Conservation (phyloP, 2,113 vertebrate species). For the Protobothrops mucrosquamatus region DNA sequence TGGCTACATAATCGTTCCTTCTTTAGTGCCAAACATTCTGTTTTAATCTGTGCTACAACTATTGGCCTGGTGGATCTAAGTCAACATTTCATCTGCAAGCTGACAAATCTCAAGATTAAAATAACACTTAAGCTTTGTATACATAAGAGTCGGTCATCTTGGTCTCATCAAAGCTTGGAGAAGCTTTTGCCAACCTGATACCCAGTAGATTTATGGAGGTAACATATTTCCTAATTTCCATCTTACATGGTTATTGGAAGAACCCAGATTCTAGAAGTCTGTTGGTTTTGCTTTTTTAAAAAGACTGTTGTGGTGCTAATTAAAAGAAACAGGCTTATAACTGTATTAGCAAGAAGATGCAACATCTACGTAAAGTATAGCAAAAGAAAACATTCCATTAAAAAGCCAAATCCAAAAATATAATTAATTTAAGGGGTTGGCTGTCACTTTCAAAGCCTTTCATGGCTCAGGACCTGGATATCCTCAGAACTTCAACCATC, state of each 20-base stretch:
- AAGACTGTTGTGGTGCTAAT: neutral
- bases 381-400: neutral
- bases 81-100: constrained; percentile 1
- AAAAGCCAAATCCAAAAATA: neutral
- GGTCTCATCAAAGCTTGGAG: neutral
- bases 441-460: neutral
- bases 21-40: constrained; percentile 3
- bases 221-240: neutral
- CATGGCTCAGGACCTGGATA: neutral
- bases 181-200: neutral
- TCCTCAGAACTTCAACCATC: neutral
- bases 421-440: neutral
- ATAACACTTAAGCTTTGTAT: neutral
- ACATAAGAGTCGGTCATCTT: neutral
- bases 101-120: constrained; percentile 5
- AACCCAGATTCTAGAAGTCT: neutral
- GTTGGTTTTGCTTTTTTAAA: neutral
- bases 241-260: neutral
- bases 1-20: neutral
- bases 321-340: neutral
- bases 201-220: neutral
- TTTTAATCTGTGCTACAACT: constrained; percentile 2
- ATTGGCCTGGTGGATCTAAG: neutral
- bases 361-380: neutral
- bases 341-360: neutral